Percentiles rank a stretch among this genome's conserved stretches.
phyloP scores from a whole-genome alignment of 2,113 vertebrate genomes.

The Anolis carolinensis region DNA sequence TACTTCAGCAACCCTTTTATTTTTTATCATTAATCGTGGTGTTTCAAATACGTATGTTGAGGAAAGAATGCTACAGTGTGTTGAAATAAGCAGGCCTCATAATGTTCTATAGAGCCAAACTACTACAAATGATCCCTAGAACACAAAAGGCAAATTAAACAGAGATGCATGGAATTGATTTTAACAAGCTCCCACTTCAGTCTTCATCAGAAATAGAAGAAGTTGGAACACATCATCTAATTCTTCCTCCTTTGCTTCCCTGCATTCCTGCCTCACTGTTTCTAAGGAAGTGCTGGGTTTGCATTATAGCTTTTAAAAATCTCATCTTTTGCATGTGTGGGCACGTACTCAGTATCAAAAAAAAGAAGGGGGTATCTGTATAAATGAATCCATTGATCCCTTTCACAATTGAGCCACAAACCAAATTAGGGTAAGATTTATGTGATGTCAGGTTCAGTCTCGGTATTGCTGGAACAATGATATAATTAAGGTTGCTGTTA shows the following conservation, averaged over 20 bases:
- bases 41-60: not conserved
- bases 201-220: conserved; percentile 20
- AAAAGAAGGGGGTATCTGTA: conserved; percentile 69
- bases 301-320: conserved; percentile 78
- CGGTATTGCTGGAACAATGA: conserved; percentile 68
- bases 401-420: conserved; percentile 78
- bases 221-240: conserved; percentile 55
- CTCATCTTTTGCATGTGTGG: conserved; percentile 82
- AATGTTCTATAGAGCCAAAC: not conserved
- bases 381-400: conserved; percentile 91
- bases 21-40: not conserved
- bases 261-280: conserved; percentile 61
- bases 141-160: not conserved
- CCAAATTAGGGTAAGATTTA: conserved; percentile 82
- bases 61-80: not conserved
- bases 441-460: conserved; percentile 80
- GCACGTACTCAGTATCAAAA: conserved; percentile 78
- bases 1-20: not conserved
- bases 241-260: conserved; percentile 72
- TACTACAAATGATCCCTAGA: not conserved
- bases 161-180: conserved; percentile 38
- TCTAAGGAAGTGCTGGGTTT: conserved; percentile 62
- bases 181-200: conserved; percentile 38
- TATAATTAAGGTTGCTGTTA: conserved; percentile 74
- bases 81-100: not conserved